A percentile compares a stretch with the other conserved stretches of the same genome.
phyloP scores from a whole-genome alignment of 2,797 vertebrate genomes.

The Thunnus albacares region DNA sequence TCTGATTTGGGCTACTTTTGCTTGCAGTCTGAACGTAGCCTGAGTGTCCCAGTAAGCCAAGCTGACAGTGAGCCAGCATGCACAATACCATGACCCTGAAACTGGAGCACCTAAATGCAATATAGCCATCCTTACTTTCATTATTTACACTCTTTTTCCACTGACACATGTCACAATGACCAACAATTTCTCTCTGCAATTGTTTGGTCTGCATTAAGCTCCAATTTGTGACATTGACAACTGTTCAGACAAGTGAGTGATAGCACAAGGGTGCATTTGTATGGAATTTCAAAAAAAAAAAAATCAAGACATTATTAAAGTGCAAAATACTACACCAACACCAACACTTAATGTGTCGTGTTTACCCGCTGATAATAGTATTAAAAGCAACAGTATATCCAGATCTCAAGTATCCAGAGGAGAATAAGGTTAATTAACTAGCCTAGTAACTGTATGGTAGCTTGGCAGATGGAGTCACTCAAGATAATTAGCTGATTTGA shows the following conservation, averaged over 20 bases:
- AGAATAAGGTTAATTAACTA: neutral
- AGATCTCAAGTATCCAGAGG: neutral
- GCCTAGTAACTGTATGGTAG: neutral
- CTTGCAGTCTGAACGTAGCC: too few species aligned
- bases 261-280: neutral
- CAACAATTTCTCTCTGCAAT: neutral
- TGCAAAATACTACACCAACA: neutral
- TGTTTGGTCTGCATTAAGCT: neutral
- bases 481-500: neutral
- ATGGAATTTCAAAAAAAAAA: too few species aligned
- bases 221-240: neutral
- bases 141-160: too few species aligned
- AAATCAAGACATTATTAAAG: neutral
- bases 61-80: too few species aligned
- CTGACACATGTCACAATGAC: too few species aligned
- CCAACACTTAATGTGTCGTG: neutral
- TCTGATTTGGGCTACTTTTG: too few species aligned
- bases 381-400: neutral
- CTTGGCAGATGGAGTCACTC: constrained; percentile 2
- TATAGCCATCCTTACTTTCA: too few species aligned
- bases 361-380: neutral
- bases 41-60: too few species aligned
- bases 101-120: too few species aligned
- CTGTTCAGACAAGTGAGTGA: neutral
- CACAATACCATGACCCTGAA: too few species aligned